Evolutionary conservation across 2,113 vertebrate species (phyloP).

Genomic region (Furnarius figulus): DNA sequence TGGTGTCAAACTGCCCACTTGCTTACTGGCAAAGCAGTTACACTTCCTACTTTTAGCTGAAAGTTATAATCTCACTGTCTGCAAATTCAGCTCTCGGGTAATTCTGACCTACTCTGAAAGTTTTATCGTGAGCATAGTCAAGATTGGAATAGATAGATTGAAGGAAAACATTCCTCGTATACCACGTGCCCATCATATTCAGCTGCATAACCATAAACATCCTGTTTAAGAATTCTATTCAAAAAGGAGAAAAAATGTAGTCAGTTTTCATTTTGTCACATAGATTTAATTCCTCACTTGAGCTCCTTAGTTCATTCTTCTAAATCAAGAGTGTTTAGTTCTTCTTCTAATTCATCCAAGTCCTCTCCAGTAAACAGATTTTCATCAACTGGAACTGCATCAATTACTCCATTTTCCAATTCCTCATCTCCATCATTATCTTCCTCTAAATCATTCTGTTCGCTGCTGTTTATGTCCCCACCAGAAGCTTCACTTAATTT

Average conservation of each 20-base stretch:
- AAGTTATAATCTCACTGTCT: slow-evolving; percentile 55
- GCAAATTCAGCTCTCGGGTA: slow-evolving; percentile 54
- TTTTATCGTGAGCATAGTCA: slow-evolving; percentile 70
- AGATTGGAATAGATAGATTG: slow-evolving; percentile 55
- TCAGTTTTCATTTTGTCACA: slow-evolving; percentile 69
- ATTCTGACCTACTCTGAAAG: slow-evolving; percentile 60
- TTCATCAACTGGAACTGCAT: slow-evolving; percentile 94
- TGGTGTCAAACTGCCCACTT: slow-evolving; percentile 48
- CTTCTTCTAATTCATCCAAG: slow-evolving; percentile 96
- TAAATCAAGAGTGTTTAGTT: slow-evolving; percentile 91
- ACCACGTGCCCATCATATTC: slow-evolving; percentile 61
- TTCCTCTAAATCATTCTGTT: slow-evolving; percentile 72
- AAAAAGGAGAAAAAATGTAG: slow-evolving; percentile 59
- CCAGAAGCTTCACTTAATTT: slow-evolving; percentile 93
- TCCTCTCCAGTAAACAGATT: slow-evolving; percentile 98
- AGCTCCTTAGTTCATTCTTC: slow-evolving; percentile 82
- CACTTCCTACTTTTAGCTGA: slow-evolving; percentile 49
- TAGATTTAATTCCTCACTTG: slow-evolving; percentile 16
- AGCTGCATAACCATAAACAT: slow-evolving; percentile 66
- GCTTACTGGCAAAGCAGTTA: slow-evolving; percentile 55
- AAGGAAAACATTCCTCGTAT: slow-evolving; percentile 48
- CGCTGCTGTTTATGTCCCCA: slow-evolving; percentile 82
- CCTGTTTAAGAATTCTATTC: slow-evolving; percentile 67
- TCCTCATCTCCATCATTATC: slow-evolving; percentile 67
- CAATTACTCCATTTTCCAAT: slow-evolving; percentile 76